Base-by-base conservation (phyloP, 2,113 vertebrate genomes). In the Cavia porcellus region DNA sequence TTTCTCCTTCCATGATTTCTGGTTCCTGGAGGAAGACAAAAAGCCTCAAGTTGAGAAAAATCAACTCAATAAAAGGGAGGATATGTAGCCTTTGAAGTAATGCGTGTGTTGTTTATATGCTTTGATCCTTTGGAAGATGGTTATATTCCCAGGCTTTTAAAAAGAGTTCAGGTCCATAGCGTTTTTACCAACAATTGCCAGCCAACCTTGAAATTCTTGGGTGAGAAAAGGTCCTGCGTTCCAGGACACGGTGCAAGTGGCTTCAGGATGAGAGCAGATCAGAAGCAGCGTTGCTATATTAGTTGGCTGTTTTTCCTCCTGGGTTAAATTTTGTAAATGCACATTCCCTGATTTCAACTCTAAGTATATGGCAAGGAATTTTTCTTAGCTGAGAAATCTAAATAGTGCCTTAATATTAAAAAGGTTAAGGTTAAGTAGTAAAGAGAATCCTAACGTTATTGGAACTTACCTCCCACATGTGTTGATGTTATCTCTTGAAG, bases 31-130 rank as follows among this genome's bases (percentile, higher is more conserved):
- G 79, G 75, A 85, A 89, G 45, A 90, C 59, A 87, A 84, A 87
- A 97, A 87, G 7, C 28, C 84, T 82, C 52, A 55, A 42, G 62
- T 35, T 94, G 59, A 92, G 85, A 97, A 96, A 93, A 97, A 95
- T 85, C n/a, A 81, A 72, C 77, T 90, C 17, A 14, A 42, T 77
- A 90, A 84, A 93, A 68, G 25, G 7, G 9, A 84, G n/a, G 80
- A 42, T 15, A 72, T 62, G 91, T 68, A 86, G 61, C 13, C 68
- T 95, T 83, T 91, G 74, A 95, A 94, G 82, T 89, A 75, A 25
- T 20, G 7, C 3, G 0, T 66, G 77, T 72, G 55, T 72, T 3
- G 2, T 80, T 95, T 96, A 75, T 22, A 72, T 13, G 59, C n/a
- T 84, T 92, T 59, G 38, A 89, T 90, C 50, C 55, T 86, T 62